A percentile compares a stretch with the other conserved stretches of the same genome.
Conservation (phyloP, 2,797 vertebrate species). For the Peromyscus eremicus region DNA sequence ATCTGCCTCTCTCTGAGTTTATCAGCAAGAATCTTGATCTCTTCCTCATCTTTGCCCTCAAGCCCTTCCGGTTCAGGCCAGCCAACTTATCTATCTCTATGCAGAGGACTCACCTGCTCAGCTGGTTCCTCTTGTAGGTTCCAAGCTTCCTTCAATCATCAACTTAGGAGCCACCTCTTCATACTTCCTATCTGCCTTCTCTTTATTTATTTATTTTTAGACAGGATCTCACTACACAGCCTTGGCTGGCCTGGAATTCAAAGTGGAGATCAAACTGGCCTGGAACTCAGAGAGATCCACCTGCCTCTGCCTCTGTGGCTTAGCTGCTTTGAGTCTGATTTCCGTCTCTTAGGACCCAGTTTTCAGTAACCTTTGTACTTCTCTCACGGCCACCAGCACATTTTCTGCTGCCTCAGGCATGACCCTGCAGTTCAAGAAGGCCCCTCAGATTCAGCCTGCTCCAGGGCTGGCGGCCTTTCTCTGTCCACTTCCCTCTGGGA, state of each 20-base stretch:
- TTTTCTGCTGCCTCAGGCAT: neutral
- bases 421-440: neutral
- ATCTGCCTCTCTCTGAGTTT: constrained; percentile 96
- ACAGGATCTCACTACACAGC: neutral
- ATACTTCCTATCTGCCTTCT: constrained; percentile 94
- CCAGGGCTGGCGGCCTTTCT: neutral
- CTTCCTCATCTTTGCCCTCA: constrained; percentile 95
- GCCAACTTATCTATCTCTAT: constrained; percentile 92
- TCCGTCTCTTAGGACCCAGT: constrained; percentile 96
- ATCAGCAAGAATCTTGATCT: constrained; percentile 93
- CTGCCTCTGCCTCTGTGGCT: constrained; percentile 93
- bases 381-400: constrained; percentile 79
- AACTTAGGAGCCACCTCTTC: constrained; percentile 96
- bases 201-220: neutral
- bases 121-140: constrained; percentile 93
- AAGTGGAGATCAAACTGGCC: neutral
- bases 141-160: constrained; percentile 94
- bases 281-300: neutral
- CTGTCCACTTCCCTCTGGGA: neutral
- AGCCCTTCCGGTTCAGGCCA: constrained; percentile 95
- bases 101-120: constrained; percentile 92
- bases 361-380: constrained; percentile 99
- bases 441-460: neutral
- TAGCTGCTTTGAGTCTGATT: constrained; percentile 98
- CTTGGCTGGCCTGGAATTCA: neutral